Evolutionary conservation across 1,140 invertebrate genomes (phyloP).

Genomic region (Drosophila tsacasi): DNA sequence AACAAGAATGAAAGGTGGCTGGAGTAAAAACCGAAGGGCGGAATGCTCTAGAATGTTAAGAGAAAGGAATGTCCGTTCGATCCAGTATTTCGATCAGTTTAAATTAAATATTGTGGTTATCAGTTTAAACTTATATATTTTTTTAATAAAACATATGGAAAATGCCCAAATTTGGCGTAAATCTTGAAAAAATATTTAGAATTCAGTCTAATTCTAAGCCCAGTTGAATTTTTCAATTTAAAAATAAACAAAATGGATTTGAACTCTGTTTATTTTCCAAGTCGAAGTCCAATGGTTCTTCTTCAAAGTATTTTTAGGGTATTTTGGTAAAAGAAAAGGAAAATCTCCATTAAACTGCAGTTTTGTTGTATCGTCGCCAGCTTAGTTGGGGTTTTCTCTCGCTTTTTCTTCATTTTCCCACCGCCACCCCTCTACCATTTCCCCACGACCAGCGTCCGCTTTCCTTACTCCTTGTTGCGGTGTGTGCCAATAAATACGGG

Average conservation of each 20-base stretch:
- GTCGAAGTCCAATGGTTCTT: too few species aligned
- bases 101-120: too few species aligned
- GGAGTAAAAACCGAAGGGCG: neutral
- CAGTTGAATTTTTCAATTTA: neutral
- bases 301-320: neutral
- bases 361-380: constrained; percentile 38
- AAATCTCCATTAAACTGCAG: constrained; percentile 72
- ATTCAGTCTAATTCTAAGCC: accelerated
- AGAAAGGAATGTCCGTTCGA: accelerated
- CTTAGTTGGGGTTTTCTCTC: constrained; percentile 46
- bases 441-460: neutral
- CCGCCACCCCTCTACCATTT: neutral
- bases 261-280: neutral
- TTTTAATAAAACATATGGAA: too few species aligned
- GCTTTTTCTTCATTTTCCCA: constrained; percentile 28
- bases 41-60: constrained; percentile 7
- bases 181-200: neutral
- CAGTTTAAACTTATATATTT: too few species aligned
- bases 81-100: accelerated
- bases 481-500: constrained; percentile 73
- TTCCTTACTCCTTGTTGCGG: constrained; percentile 44
- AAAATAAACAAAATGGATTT: neutral
- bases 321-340: constrained; percentile 30
- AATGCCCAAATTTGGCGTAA: neutral
- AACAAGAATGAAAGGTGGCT: constrained; percentile 32